Base-by-base conservation (phyloP, 2,888 invertebrate species). In the Spatulosminthurus flaviceps region DNA sequence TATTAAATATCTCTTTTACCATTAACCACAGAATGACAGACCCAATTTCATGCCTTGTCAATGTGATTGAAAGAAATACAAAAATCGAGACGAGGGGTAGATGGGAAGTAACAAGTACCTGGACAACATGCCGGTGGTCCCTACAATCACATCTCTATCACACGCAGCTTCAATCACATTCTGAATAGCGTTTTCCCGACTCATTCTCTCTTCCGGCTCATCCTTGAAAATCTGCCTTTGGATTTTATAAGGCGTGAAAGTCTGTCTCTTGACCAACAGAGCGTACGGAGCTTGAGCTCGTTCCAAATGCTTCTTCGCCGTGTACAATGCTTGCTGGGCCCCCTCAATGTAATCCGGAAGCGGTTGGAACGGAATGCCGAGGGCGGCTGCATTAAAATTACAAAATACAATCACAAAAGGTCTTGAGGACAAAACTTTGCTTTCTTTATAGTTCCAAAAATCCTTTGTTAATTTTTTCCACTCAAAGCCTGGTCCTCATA, bases 71-170 rank as follows among this genome's bases (percentile, higher is more conserved):
- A 34, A 34, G 9, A 34, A 34, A 34, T 7, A 34, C 34, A 34
- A 34, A 34, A 7, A 4, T 9, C 4, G 9, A 34, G 34, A 34
- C 34, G 9, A 34, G 9, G 5, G 13, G 41, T 41, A 13, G 41
- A 41, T 41, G 41, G 41, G 41, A 41, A 41, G 7, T 7, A 41
- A 41, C 7, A 41, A 9, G 16, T 78, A 84, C 84, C 84, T 83
- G 0, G 88, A 88, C 75, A 88, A 83, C 88, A 88, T 88, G 26
- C 89, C 89, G 11, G 89, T 89, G 0, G 88, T 88, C 28, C 88
- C 87, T 19, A 89, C 87, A 13, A 88, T 86, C 2, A 88, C 86
- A 84, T 88, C 88, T 61, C 86, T 85, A 24, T 87, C 86, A 22
- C 84, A 84, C 4, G 88, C 84, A 67, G 84, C 82, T 75, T 87